Evolutionary conservation across 2,797 vertebrate species (phyloP).

Genomic region (Sebastes steindachneri): DNA sequence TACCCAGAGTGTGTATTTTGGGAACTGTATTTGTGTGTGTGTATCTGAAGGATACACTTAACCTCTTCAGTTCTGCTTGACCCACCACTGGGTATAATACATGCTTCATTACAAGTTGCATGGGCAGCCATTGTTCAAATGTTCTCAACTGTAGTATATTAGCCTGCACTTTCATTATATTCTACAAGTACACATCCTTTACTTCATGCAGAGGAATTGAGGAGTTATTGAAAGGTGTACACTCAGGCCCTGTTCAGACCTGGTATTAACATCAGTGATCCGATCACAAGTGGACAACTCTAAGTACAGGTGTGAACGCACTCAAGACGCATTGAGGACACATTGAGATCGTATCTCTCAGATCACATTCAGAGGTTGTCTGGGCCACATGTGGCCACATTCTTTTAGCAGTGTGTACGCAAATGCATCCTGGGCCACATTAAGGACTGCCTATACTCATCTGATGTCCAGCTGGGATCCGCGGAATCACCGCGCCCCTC

Average conservation of each 20-base stretch:
- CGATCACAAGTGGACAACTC: no score
- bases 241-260: neutral
- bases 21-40: neutral
- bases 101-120: neutral
- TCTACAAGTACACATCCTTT: neutral
- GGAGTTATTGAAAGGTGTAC: neutral
- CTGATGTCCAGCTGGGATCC: no score
- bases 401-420: no score
- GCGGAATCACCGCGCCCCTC: rapidly evolving
- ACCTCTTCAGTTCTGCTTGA: neutral
- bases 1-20: neutral
- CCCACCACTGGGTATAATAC: neutral
- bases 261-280: no score
- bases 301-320: no score
- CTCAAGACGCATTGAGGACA: no score
- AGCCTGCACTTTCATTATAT: no score
- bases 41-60: neutral
- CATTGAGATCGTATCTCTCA: no score
- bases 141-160: neutral
- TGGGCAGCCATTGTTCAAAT: neutral
- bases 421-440: no score
- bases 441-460: no score
- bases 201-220: neutral
- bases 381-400: no score
- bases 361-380: no score